Conservation (phyloP, 2,113 vertebrate species). For the Lagopus muta region DNA sequence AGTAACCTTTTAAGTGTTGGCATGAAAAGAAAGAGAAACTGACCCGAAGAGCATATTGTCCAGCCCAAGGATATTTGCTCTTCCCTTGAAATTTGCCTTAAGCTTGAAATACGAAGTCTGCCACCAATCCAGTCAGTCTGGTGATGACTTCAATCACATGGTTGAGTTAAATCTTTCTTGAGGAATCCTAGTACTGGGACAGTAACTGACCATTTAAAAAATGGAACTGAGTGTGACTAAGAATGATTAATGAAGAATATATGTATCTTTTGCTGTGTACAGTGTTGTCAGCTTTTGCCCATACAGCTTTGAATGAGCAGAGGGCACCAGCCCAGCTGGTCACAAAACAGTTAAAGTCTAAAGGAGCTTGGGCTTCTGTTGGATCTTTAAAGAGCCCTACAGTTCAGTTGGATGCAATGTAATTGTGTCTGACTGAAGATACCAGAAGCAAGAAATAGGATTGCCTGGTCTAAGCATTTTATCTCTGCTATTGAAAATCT, state of each 20-base stretch:
- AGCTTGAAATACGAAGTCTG: background rate
- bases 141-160: background rate
- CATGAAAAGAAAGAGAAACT: background rate
- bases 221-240: background rate
- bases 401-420: background rate
- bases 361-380: background rate
- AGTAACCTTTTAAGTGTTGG: background rate
- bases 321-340: background rate
- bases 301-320: background rate
- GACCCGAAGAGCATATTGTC: background rate
- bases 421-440: background rate
- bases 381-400: background rate
- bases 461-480: background rate
- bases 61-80: background rate
- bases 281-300: background rate
- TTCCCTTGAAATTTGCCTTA: slow-evolving; percentile 6
- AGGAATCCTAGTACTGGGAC: background rate
- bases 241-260: background rate
- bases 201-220: background rate
- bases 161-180: background rate
- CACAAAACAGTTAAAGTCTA: background rate
- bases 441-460: background rate
- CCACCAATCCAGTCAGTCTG: background rate
- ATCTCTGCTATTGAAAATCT: background rate
- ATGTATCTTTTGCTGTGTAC: background rate